phyloP scores from a whole-genome alignment of 2,888 invertebrate genomes.

The Drosophila ezoana region DNA sequence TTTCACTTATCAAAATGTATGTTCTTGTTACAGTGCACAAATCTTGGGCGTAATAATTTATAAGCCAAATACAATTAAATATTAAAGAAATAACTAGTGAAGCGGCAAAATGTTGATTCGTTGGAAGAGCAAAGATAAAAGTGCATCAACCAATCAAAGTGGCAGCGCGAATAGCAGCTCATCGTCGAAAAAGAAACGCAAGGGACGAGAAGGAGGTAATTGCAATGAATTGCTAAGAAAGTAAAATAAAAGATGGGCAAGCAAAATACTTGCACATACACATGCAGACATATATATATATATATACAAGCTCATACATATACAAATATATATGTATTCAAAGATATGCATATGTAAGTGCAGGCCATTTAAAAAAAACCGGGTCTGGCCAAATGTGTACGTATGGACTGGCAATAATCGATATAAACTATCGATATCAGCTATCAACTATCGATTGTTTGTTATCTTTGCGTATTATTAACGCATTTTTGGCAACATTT shows the following conservation, averaged over 20 bases:
- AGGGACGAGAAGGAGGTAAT: conserved; percentile 92
- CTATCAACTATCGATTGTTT: conserved; percentile 36
- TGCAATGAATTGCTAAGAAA: conserved; percentile 63
- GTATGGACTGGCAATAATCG: background rate
- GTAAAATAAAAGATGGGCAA: background rate
- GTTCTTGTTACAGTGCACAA: conserved; percentile 17
- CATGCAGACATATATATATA: background rate
- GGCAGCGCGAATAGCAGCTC: conserved; percentile 85
- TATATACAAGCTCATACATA: background rate
- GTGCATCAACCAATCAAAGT: conserved; percentile 88
- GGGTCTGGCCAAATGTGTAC: background rate
- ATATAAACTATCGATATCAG: background rate
- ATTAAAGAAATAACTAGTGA: conserved; percentile 7
- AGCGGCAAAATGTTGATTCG: conserved; percentile 89
- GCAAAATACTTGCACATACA: background rate
- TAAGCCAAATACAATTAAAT: conserved; percentile 14
- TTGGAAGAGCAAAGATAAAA: conserved; percentile 94
- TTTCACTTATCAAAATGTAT: background rate
- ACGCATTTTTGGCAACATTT: conserved; percentile 74
- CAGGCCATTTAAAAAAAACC: background rate
- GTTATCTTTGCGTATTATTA: background rate
- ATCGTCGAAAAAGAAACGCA: conserved; percentile 92
- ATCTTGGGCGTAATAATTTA: conserved; percentile 9
- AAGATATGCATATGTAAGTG: background rate
- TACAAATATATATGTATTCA: too few relatives aligned